Conservation (phyloP, 2,797 vertebrate genomes). For the Graptemys geographica region DNA sequence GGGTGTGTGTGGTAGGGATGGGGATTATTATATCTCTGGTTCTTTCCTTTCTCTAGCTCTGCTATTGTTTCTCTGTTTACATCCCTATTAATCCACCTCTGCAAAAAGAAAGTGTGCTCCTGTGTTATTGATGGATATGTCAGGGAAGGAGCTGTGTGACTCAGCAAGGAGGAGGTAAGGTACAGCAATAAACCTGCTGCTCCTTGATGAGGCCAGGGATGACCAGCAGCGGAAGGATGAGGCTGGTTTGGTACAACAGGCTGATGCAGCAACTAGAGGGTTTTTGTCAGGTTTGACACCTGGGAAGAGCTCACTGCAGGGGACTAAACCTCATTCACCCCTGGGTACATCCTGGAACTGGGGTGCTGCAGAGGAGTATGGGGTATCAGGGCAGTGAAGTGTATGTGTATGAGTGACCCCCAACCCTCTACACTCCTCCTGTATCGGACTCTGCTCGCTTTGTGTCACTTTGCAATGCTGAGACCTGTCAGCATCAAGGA, state of each 20-base stretch:
- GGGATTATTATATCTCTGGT: fast-evolving
- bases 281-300: background rate
- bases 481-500: background rate
- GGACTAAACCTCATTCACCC: background rate
- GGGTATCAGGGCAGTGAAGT: background rate
- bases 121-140: background rate
- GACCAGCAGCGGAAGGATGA: background rate
- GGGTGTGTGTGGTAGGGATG: fast-evolving
- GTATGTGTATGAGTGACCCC: background rate
- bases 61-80: background rate
- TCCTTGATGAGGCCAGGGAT: background rate
- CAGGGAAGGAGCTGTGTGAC: background rate
- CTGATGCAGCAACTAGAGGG: background rate
- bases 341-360: background rate
- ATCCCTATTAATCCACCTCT: no score
- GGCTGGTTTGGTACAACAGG: background rate
- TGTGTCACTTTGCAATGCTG: background rate
- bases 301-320: background rate
- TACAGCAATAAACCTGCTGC: background rate
- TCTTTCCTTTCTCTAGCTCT: background rate
- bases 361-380: background rate
- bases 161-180: background rate
- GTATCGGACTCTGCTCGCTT: background rate
- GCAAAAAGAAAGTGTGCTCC: no score
- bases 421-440: background rate